Percentiles rank a stretch among this genome's conserved stretches.
phyloP scores from a whole-genome alignment of 2,113 vertebrate species.

The Conger conger region DNA sequence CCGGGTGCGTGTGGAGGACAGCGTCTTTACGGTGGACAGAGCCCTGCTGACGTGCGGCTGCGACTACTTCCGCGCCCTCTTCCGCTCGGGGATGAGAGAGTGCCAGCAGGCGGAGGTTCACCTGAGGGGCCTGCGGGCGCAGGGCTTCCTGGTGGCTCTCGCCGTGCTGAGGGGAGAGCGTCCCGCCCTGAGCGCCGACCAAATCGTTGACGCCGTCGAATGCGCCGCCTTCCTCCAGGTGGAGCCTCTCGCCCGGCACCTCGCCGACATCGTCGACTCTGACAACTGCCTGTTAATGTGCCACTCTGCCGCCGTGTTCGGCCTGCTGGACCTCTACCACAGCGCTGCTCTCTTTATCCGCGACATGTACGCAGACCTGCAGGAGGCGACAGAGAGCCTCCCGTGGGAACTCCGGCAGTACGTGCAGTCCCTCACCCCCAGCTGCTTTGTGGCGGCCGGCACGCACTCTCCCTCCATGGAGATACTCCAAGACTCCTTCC shows the following conservation, averaged over 20 bases:
- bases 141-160: constrained; percentile 79
- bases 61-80: constrained; percentile 89
- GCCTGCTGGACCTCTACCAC: constrained; percentile 75
- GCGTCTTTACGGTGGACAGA: constrained; percentile 77
- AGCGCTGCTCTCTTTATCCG: constrained; percentile 78
- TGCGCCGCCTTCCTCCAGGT: constrained; percentile 92
- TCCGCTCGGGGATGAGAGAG: constrained; percentile 89
- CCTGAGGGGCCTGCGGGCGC: constrained; percentile 73
- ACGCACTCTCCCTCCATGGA: constrained; percentile 84
- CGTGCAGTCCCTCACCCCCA: constrained; percentile 72
- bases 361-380: constrained; percentile 73
- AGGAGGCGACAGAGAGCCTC: constrained; percentile 67
- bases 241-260: constrained; percentile 67
- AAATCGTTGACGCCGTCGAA: constrained; percentile 81
- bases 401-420: constrained; percentile 76
- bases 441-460: constrained; percentile 80
- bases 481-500: constrained; percentile 80
- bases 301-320: constrained; percentile 79
- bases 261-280: constrained; percentile 79
- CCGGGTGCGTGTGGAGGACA: constrained; percentile 78
- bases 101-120: constrained; percentile 75
- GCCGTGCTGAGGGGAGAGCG: constrained; percentile 76
- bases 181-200: constrained; percentile 73
- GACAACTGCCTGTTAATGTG: constrained; percentile 88
- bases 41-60: constrained; percentile 73